phyloP scores from a whole-genome alignment of 2,797 vertebrate species.

The Alauda arvensis region DNA sequence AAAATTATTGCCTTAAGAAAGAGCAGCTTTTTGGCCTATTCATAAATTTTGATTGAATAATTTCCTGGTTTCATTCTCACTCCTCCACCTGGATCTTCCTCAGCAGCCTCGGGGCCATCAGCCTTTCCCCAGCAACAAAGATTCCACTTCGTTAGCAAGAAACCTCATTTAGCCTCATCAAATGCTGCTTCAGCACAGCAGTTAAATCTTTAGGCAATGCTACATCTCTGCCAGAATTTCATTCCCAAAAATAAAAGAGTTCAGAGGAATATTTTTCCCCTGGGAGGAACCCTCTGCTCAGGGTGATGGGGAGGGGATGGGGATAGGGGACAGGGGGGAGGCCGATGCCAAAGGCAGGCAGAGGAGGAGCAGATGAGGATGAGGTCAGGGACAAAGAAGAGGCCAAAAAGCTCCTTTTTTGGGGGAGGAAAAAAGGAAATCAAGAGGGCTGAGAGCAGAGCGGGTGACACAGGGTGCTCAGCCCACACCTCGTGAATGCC shows the following conservation, averaged over 20 bases:
- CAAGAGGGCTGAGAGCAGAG: neutral
- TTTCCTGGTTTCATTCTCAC: neutral
- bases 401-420: neutral
- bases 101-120: neutral
- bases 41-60: neutral
- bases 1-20: neutral
- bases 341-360: neutral
- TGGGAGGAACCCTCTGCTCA: neutral
- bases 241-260: neutral
- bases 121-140: neutral
- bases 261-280: neutral
- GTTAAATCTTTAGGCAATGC: neutral
- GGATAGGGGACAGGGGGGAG: neutral
- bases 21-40: neutral
- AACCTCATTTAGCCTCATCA: neutral
- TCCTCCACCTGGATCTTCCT: neutral
- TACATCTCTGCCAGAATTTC: neutral
- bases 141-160: neutral
- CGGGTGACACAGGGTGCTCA: neutral
- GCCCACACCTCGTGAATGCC: conserved; percentile 36
- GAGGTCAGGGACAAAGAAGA: neutral
- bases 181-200: neutral
- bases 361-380: neutral
- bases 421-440: neutral
- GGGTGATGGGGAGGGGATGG: rapidly evolving